Conservation (phyloP, 2,797 vertebrate genomes). For the Amblyraja radiata region DNA sequence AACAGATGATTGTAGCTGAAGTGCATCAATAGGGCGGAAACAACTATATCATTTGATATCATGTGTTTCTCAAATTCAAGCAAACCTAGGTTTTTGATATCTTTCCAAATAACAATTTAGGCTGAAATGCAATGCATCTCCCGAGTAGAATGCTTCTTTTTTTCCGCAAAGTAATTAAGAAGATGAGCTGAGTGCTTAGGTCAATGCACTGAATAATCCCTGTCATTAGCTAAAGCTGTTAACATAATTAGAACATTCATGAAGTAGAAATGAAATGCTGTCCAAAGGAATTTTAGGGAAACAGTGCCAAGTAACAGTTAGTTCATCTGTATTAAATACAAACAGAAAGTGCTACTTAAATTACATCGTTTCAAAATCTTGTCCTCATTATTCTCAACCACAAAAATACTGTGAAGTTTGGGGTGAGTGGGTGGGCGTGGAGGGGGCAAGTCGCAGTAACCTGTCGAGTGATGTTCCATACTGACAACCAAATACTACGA, state of each 20-base stretch:
- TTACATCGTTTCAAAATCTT: not conserved
- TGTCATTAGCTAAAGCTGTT: not conserved
- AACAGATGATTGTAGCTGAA: not conserved
- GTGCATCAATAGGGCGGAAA: not conserved
- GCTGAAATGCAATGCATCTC: not conserved
- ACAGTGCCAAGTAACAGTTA: not conserved
- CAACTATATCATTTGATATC: not conserved
- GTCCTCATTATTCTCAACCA: not conserved
- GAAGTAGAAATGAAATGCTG: not conserved
- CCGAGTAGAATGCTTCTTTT: not conserved
- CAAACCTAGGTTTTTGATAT: not conserved
- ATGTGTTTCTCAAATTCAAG: not conserved
- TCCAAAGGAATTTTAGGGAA: not conserved
- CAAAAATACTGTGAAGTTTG: not conserved
- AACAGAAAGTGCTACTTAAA: not conserved
- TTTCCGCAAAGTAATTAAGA: not conserved
- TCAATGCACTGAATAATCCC: conserved; percentile 1
- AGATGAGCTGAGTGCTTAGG: not conserved
- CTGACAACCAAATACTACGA: not conserved
- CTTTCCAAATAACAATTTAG: not conserved
- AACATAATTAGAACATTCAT: not conserved
- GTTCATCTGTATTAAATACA: not conserved
- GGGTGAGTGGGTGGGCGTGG: not conserved
- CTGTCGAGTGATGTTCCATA: not conserved
- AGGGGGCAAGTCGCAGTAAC: not conserved